Base-by-base conservation (phyloP, 1,140 invertebrate genomes). In the Neuroterus valhalla region DNA sequence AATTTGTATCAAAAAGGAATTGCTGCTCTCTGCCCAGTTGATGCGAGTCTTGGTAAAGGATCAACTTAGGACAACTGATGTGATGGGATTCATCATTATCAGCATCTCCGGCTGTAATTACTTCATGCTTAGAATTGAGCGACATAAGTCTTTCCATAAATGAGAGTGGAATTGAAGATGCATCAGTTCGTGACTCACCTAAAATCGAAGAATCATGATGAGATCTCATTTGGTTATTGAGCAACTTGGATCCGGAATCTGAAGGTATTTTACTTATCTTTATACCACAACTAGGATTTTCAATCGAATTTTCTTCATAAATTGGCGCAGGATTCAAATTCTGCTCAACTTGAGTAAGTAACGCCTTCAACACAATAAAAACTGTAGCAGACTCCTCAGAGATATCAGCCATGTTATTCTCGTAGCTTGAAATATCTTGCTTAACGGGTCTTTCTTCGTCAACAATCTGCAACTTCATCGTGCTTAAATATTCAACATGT, bases 401-500 rank as follows among this genome's bases (percentile, higher is more conserved):
- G 42, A 92, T 67, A 43, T 81, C 73, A 11, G 84, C 74, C 31
- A 91, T 73, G 45, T 86, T 74, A 21, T 81, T 66, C n/a, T 82
- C 45, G 67, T 92, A 92, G 43, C 80, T 73, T n/a, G 69, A 74
- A 62, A 78, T 75, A 66, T 71, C 66, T 23, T 55, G 21, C 3
- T 77, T 76, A 46, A 76, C 71, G 3, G 6, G 62, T n/a, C 42
- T 87, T 73, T 2, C 21, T 44, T 90, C 86, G 68, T 83, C 71
- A 48, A 89, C 80, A 43, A 69, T 70, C 15, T 78, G 55, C 11
- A 89, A 15, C 17, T 89, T 83, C 86, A 92, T 91, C 68, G 89
- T 91, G 12, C 87, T 78, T 71, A 92, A 82, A 74, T 91, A 92
- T 74, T 89, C 80, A 2, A 67, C 62, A 75, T 92, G 90, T 75